Evolutionary conservation across 2,797 vertebrate species (phyloP).

Genomic region (Heteromormyrus szaboi): DNA sequence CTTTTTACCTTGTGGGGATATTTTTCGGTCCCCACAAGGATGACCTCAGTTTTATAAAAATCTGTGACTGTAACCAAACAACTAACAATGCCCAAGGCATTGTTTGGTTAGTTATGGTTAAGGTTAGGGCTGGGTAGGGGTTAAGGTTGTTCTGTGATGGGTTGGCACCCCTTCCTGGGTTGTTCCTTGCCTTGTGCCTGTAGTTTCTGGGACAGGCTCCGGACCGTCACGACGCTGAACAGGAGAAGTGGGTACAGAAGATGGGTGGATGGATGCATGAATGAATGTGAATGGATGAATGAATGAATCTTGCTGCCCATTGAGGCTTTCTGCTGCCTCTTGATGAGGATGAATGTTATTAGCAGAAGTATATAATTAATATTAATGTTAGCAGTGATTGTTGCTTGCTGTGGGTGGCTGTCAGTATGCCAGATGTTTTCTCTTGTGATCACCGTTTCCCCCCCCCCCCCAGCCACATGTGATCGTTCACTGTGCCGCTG

Average conservation of each 20-base stretch:
- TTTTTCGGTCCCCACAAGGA: neutral
- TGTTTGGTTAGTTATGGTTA: neutral
- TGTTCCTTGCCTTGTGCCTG: neutral
- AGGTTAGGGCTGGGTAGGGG: neutral
- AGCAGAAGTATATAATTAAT: neutral
- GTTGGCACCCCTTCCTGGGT: neutral
- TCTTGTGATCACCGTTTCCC: neutral
- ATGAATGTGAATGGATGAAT: neutral
- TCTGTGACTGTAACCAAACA: neutral
- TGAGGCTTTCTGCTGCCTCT: neutral
- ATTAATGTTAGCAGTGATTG: neutral
- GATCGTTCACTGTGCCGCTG: slow-evolving; percentile 89
- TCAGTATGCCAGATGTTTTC: neutral
- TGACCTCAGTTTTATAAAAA: neutral
- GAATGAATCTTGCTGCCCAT: neutral
- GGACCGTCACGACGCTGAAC: neutral
- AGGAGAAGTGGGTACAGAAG: neutral
- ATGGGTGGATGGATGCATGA: neutral
- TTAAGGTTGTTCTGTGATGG: neutral
- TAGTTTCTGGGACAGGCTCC: neutral
- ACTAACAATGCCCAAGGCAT: neutral
- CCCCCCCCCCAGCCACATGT: slow-evolving; percentile 75
- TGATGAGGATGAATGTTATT: neutral
- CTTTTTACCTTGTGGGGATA: neutral
- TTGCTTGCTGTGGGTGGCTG: neutral